Base-by-base conservation (phyloP, 2,797 vertebrate species). In the Iguana delicatissima region DNA sequence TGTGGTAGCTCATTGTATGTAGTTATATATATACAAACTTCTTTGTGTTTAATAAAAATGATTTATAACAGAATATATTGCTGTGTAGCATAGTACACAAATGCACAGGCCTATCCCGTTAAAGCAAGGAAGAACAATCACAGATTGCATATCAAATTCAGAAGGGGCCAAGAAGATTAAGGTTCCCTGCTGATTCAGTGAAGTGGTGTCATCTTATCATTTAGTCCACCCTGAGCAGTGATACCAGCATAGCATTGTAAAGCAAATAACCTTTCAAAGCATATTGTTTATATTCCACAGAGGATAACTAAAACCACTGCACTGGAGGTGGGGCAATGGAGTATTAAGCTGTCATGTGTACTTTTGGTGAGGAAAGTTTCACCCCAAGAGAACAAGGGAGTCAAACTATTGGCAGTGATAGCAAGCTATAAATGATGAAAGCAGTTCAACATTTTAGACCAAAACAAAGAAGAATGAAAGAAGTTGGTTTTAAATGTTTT, bases 101-200 rank as follows among this genome's bases (percentile, higher is more conserved):
- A 1, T 69, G 20, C 6, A 77, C 35, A 22, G 13, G 7, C 20
- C 38, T 88, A 59, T 29, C 4, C 24, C 10, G 64, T n/a, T 50
- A 57, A 92, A 52, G 6, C 5, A 57, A 81, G 72, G 82, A 83
- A 89, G 62, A 64, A 62, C 82, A 76, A 73, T 82, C 67, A 46
- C 73, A 67, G 32, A 29, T 89, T 86, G 26, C 76, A 85, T 85
- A 4, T 13, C 76, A 90, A 73, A 80, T 55, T 35, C 84, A 38
- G 38, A 87, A 84, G 22, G 32, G 52, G 22, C 16, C 77, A 80
- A 46, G 55, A 38, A 88, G 73, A 91, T 80, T 73, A 88, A 64
- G 82, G 24, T 86, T 90, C 2, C 24, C 42, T 74, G 50, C 16
- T 32, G 50, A 35, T 91, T 91, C 64, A 64, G 76, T 79, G 89